Conservation (phyloP, 2,888 invertebrate species). For the Aphrophora alni region DNA sequence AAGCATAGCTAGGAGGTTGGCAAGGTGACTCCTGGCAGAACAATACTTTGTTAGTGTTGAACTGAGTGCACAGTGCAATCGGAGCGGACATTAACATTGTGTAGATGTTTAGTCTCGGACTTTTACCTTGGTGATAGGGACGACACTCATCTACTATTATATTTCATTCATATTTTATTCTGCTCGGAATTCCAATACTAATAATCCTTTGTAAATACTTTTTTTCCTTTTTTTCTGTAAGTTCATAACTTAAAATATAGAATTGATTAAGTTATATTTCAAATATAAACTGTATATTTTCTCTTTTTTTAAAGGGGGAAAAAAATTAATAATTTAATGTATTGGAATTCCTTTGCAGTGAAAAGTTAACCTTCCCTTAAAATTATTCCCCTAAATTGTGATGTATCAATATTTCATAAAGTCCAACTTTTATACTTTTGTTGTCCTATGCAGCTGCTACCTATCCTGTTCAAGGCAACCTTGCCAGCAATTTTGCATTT, state of each 20-base stretch:
- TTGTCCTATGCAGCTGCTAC: not conserved
- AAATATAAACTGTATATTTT: not conserved
- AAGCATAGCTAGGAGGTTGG: constrained; percentile 30
- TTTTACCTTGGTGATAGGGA: constrained; percentile 36
- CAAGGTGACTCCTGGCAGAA: constrained; percentile 7
- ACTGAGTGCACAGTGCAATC: constrained; percentile 19
- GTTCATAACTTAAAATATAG: not conserved
- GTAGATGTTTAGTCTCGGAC: constrained; percentile 16
- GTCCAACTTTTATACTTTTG: not conserved
- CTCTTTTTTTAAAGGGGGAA: not conserved
- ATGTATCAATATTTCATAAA: not conserved
- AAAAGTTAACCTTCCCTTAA: not conserved
- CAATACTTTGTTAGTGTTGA: constrained; percentile 17
- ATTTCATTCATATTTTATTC: too few species aligned
- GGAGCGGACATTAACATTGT: not conserved
- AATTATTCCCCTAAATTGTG: not conserved
- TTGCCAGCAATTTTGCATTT: constrained; percentile 1
- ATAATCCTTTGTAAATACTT: not conserved
- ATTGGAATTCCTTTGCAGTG: not conserved
- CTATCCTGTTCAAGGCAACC: not conserved
- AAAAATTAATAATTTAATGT: not conserved
- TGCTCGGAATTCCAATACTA: not conserved
- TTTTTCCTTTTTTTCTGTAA: not conserved
- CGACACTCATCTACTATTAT: not conserved
- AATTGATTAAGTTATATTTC: not conserved